These are phyloP conservation scores for Barbus barbus DNA, from an alignment of 2,113 vertebrate genomes.

Conservation along the genomic window DNA sequence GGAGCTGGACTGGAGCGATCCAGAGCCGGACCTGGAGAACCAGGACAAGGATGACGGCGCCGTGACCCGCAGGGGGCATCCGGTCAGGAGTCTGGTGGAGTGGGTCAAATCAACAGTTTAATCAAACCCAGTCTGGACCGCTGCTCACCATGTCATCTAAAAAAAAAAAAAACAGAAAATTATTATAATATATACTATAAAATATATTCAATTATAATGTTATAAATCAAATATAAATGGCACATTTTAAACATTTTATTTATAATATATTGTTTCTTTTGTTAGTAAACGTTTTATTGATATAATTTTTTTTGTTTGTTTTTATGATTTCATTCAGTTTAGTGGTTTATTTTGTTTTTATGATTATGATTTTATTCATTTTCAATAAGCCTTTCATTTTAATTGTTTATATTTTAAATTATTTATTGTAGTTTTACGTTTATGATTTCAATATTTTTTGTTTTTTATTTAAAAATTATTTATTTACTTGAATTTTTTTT, in stretches of 20 bases:
- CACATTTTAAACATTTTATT: background rate
- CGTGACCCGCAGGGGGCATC: conserved; percentile 38
- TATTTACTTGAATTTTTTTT: too few species aligned
- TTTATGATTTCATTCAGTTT: background rate
- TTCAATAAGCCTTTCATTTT: too few species aligned
- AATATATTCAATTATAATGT: background rate
- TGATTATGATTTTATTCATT: too few species aligned
- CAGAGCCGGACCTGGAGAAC: background rate
- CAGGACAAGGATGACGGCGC: background rate
- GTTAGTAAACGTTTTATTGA: background rate
- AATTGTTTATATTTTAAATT: too few species aligned
- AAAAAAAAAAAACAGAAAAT: background rate
- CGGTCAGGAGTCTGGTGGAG: conserved; percentile 66
- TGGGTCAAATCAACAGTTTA: conserved; percentile 66
- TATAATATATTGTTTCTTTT: background rate
- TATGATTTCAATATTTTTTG: too few species aligned
- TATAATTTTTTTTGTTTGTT: background rate
- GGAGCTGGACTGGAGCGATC: background rate
- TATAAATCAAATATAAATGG: too few species aligned
- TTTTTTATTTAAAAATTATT: too few species aligned
- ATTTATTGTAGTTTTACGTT: too few species aligned
- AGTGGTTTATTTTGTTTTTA: background rate
- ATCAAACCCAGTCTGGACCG: too few species aligned
- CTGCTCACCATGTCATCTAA: too few species aligned
- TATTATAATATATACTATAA: background rate